Conservation (phyloP, 1,140 invertebrate species). For the Drosophila ercepeae region DNA sequence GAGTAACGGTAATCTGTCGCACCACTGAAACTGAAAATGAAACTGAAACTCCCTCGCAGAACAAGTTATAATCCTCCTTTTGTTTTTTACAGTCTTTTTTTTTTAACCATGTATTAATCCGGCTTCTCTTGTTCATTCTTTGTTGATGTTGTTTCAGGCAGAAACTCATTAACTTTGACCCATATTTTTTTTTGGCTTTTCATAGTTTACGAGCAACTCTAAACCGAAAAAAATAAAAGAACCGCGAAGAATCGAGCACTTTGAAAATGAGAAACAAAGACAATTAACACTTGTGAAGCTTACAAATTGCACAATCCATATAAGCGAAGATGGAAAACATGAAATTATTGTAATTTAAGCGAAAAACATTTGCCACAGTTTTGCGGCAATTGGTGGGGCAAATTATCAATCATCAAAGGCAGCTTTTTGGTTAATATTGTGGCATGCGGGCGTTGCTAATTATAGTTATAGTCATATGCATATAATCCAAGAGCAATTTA, state of each 20-base stretch:
- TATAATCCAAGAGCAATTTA: slow-evolving; percentile 31
- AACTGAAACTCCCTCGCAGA: slow-evolving; percentile 32
- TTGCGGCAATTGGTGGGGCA: slow-evolving; percentile 6
- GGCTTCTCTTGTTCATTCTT: slow-evolving; percentile 36
- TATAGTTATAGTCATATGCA: slow-evolving; percentile 20
- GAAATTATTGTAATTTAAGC: slow-evolving; percentile 31
- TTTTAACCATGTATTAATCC: slow-evolving; percentile 23
- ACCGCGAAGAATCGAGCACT: slow-evolving; percentile 8
- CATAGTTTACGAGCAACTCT: slow-evolving; percentile 29
- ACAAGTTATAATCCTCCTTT: slow-evolving; percentile 13
- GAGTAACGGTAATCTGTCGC: slow-evolving; percentile 42
- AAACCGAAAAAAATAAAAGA: slow-evolving; percentile 3
- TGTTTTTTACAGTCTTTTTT: slow-evolving; percentile 8
- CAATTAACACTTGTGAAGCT: slow-evolving; percentile 18
- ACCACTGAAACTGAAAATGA: slow-evolving; percentile 37
- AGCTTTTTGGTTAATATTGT: slow-evolving; percentile 41
- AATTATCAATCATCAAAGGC: slow-evolving; percentile 38
- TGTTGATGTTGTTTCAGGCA: slow-evolving; percentile 26
- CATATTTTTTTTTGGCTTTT: slow-evolving; percentile 35
- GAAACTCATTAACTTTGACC: slow-evolving; percentile 63
- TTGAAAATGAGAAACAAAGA: background rate
- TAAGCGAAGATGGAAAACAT: slow-evolving; percentile 6
- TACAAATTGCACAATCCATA: slow-evolving; percentile 21
- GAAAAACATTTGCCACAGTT: slow-evolving; percentile 25
- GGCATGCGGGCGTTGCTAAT: slow-evolving; percentile 42